These are phyloP conservation scores for Scaeva pyrastri DNA, from an alignment of 2,888 invertebrate species.

Conservation along the genomic window DNA sequence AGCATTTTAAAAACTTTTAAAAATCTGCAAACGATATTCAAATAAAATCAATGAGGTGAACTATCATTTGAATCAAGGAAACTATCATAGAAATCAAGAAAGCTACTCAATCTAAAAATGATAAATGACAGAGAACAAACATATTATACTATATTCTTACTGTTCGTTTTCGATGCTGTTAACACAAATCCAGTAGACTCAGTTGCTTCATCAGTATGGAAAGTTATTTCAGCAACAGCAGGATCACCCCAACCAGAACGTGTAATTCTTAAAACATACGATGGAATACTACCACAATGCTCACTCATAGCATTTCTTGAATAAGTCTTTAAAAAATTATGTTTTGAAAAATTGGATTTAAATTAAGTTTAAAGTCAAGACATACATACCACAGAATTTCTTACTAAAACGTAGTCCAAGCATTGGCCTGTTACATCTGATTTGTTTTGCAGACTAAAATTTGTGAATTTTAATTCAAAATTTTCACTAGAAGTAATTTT, in stretches of 20 bases:
- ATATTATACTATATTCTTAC: conserved; percentile 83
- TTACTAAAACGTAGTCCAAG: conserved; percentile 79
- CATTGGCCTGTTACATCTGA: conserved; percentile 81
- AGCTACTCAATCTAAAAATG: too few relatives aligned
- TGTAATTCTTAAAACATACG: conserved; percentile 13
- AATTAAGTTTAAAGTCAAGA: neutral
- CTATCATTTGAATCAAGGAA: too few relatives aligned
- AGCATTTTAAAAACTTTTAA: too few relatives aligned
- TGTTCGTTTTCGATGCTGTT: conserved; percentile 84
- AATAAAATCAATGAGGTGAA: too few relatives aligned
- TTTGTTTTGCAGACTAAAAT: conserved; percentile 85
- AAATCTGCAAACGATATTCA: too few relatives aligned
- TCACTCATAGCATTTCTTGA: conserved; percentile 33
- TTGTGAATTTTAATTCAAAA: conserved; percentile 85
- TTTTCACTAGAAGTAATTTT: conserved; percentile 80
- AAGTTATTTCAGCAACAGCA: conserved; percentile 75
- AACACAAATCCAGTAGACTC: conserved; percentile 78
- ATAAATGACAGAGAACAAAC: too few relatives aligned
- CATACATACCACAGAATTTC: neutral
- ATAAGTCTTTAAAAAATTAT: neutral
- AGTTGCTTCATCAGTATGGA: conserved; percentile 78
- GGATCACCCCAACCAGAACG: neutral
- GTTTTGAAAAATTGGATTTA: neutral
- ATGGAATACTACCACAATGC: conserved; percentile 74
- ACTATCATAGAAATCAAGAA: too few relatives aligned